Conservation (phyloP, 2,797 vertebrate species). For the Karalla daura region DNA sequence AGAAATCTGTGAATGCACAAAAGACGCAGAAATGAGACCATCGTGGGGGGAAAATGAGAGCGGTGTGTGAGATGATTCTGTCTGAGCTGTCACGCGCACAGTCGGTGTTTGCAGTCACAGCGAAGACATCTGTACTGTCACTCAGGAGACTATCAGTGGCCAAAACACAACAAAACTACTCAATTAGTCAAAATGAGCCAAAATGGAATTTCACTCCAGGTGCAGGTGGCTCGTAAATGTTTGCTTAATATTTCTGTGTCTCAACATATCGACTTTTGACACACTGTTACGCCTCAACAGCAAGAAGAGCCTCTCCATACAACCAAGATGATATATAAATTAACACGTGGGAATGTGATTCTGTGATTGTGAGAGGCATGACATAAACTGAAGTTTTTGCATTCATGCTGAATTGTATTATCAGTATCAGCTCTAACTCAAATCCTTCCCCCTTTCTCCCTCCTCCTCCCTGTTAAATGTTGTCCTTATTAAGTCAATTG, state of each 20-base stretch:
- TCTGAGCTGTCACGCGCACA: slow-evolving; percentile 25
- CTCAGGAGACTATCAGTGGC: slow-evolving; percentile 12
- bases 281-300: background rate
- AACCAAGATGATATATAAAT: too few relatives aligned
- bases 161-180: slow-evolving; percentile 19
- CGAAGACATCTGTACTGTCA: slow-evolving; percentile 42
- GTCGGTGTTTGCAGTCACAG: slow-evolving; percentile 23
- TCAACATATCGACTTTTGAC: too few relatives aligned
- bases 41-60: background rate
- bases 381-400: background rate
- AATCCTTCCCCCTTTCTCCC: background rate
- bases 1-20: too few relatives aligned
- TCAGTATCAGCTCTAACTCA: slow-evolving; percentile 1
- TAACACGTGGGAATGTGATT: too few relatives aligned
- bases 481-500: slow-evolving; percentile 11
- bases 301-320: background rate
- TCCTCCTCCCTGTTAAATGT: slow-evolving; percentile 8
- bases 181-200: slow-evolving; percentile 9
- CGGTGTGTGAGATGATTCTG: slow-evolving; percentile 10
- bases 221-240: background rate
- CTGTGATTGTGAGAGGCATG: too few relatives aligned
- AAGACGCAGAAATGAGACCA: background rate
- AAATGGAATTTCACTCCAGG: background rate
- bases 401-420: slow-evolving; percentile 8
- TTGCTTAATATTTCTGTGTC: background rate